A percentile compares a stretch with the other conserved stretches of the same genome.
Conservation (phyloP, 2,113 vertebrate species). For the Pseudopipra pipra region DNA sequence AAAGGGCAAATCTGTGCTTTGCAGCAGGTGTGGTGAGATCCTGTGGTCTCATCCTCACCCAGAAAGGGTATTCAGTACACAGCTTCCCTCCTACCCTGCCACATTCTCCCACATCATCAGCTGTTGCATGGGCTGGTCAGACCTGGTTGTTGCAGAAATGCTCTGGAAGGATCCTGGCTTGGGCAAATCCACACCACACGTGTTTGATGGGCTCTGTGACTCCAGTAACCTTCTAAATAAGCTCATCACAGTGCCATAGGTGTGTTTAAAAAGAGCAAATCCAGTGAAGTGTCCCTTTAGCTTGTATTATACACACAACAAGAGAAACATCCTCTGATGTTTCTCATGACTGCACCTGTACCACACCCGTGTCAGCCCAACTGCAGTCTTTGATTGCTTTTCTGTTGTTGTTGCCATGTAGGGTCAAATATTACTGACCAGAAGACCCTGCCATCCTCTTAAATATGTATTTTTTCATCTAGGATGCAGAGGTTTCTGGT, state of each 20-base stretch:
- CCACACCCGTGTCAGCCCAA: background rate
- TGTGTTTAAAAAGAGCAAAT: background rate
- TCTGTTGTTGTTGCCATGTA: background rate
- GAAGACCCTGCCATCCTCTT: background rate
- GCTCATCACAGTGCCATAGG: background rate
- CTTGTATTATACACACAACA: background rate
- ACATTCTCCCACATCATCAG: background rate
- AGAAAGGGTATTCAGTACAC: background rate
- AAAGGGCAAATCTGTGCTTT: background rate
- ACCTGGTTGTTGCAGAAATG: background rate
- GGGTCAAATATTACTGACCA: background rate
- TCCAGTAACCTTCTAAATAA: background rate
- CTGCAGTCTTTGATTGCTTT: background rate
- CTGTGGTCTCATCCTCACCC: background rate
- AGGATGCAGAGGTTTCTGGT: background rate
- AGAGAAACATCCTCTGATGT: background rate
- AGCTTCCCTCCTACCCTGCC: background rate
- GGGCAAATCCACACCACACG: fast-evolving
- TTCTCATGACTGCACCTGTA: background rate
- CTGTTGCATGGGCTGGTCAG: background rate
- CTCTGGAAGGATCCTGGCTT: background rate
- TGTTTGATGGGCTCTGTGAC: background rate
- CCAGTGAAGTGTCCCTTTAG: background rate
- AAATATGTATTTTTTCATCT: background rate
- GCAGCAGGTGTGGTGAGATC: background rate